These are phyloP conservation scores for Pelodytes ibericus DNA, from an alignment of 2,797 vertebrate species.

Conservation along the genomic window DNA sequence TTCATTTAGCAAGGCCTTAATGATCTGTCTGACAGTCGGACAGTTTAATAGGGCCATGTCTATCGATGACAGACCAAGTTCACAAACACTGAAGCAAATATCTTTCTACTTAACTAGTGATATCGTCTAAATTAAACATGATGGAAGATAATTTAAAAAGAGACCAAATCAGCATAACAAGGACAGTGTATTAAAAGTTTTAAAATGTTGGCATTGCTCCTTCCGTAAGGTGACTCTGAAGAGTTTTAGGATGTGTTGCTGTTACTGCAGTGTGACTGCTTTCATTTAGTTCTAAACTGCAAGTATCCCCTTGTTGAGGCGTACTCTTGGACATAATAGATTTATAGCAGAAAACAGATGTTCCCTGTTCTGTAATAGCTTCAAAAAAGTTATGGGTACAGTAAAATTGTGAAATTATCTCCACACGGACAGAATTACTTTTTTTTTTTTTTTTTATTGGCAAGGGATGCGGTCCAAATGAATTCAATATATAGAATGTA, in stretches of 20 bases:
- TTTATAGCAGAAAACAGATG: conserved; percentile 51
- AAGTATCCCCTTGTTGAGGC: conserved; percentile 22
- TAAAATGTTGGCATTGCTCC: too few relatives aligned
- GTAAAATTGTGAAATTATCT: conserved; percentile 45
- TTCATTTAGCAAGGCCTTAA: too few relatives aligned
- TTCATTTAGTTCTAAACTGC: conserved; percentile 19
- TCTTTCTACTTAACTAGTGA: too few relatives aligned
- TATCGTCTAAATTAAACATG: too few relatives aligned
- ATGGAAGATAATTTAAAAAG: too few relatives aligned
- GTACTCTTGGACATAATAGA: conserved; percentile 32
- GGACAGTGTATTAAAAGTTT: too few relatives aligned
- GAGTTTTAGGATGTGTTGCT: conserved; percentile 29
- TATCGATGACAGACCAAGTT: too few relatives aligned
- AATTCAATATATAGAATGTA: conserved; percentile 27
- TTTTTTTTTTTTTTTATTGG: conserved; percentile 33
- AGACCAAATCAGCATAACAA: too few relatives aligned
- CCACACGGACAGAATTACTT: conserved; percentile 37
- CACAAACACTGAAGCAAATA: too few relatives aligned
- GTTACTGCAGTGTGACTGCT: conserved; percentile 12
- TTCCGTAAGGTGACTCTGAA: conserved; percentile 10
- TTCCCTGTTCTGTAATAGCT: conserved; percentile 35
- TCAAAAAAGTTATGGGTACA: conserved; percentile 38
- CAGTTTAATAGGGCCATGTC: too few relatives aligned
- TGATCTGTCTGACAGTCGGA: too few relatives aligned
- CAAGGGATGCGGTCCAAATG: conserved; percentile 30